Conservation (phyloP, 2,888 invertebrate genomes). For the Cephus spinipes region DNA sequence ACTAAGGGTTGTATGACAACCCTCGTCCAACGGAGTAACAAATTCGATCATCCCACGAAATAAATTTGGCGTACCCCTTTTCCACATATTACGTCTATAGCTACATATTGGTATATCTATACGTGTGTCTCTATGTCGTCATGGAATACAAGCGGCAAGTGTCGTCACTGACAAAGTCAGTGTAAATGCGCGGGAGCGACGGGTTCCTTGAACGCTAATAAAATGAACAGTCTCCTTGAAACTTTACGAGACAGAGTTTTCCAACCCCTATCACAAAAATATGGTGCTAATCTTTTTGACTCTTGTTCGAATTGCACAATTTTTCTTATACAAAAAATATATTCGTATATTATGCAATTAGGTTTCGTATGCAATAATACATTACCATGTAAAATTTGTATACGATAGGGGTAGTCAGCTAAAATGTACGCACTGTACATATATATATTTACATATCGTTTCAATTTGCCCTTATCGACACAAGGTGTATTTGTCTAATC, state of each 20-base stretch:
- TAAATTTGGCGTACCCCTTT: background rate
- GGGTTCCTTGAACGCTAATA: background rate
- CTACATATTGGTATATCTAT: background rate
- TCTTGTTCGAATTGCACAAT: background rate
- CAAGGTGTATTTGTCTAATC: no score
- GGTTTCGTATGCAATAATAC: background rate
- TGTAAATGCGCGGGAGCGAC: background rate
- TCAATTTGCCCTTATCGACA: background rate
- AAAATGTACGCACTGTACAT: background rate
- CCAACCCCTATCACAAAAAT: background rate
- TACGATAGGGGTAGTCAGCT: background rate
- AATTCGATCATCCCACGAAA: background rate
- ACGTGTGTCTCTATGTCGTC: background rate
- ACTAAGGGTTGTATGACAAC: background rate
- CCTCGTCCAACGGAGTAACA: background rate
- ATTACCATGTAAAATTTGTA: background rate
- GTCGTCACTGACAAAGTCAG: background rate
- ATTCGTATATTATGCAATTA: background rate
- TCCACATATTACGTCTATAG: background rate
- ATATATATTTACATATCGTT: background rate
- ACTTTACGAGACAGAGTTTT: background rate
- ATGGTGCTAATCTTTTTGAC: background rate
- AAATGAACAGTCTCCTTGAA: background rate
- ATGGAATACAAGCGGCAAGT: background rate
- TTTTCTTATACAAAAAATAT: background rate